phyloP scores from a whole-genome alignment of 2,888 invertebrate species.

The Dolomedes plantarius region DNA sequence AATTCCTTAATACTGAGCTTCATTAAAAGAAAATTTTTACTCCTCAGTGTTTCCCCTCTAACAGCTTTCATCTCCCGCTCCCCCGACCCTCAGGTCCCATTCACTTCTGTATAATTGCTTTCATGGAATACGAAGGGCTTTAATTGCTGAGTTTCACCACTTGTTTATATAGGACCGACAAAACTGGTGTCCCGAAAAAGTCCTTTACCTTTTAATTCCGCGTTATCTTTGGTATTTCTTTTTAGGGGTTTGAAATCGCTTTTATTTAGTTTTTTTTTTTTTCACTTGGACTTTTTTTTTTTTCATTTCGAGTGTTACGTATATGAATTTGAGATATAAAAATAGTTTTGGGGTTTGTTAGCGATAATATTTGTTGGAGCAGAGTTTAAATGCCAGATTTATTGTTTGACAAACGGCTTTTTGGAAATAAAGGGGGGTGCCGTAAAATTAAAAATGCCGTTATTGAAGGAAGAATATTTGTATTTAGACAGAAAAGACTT shows the following conservation, averaged over 20 bases:
- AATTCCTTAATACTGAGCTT: neutral
- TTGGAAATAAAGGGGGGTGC: neutral
- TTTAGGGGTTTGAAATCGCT: neutral
- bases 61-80: conserved; percentile 3
- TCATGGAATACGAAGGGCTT: conserved; percentile 49
- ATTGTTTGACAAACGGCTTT: neutral
- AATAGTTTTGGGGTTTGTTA: neutral
- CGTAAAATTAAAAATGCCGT: neutral
- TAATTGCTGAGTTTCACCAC: conserved; percentile 50
- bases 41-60: conserved; percentile 11
- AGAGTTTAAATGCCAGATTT: neutral
- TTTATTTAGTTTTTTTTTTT: neutral
- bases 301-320: neutral
- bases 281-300: neutral
- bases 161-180: conserved; percentile 50
- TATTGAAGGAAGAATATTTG: no score
- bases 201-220: conserved; percentile 13
- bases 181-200: conserved; percentile 28
- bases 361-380: conserved; percentile 5
- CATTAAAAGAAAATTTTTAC: conserved; percentile 25
- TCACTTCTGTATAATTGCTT: conserved; percentile 57
- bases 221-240: conserved; percentile 1
- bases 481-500: no score
- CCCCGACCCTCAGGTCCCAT: conserved; percentile 37
- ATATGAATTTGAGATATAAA: neutral